These are phyloP conservation scores for Anisognathus igniventris DNA, from an alignment of 2,797 vertebrate genomes.

Conservation along the genomic window DNA sequence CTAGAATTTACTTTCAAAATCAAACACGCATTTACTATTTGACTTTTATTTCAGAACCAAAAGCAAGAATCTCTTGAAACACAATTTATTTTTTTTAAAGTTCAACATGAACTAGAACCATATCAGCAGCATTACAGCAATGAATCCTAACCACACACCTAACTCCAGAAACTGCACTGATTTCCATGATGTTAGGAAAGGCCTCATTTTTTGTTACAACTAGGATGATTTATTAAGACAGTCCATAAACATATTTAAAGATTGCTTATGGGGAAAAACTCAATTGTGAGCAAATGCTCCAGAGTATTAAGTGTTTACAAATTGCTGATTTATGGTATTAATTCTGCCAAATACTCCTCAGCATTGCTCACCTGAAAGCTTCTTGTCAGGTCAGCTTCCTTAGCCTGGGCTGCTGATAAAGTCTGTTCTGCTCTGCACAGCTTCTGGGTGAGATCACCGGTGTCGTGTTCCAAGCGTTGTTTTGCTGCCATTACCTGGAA, in stretches of 20 bases:
- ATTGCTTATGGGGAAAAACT: neutral
- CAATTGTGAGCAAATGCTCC: neutral
- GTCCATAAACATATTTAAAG: neutral
- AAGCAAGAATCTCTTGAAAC: neutral
- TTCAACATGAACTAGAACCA: neutral
- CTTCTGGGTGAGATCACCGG: conserved; percentile 81
- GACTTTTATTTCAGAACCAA: neutral
- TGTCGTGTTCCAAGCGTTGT: conserved; percentile 73
- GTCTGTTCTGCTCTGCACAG: conserved; percentile 78
- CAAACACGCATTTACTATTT: neutral
- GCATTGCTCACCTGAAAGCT: conserved; percentile 76
- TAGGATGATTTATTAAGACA: neutral
- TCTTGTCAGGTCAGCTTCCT: conserved; percentile 80
- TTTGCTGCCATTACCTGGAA: conserved; percentile 77
- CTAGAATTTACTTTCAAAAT: neutral
- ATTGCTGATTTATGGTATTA: neutral
- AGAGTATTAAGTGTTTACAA: neutral
- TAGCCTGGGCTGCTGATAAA: conserved; percentile 72
- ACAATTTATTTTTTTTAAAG: neutral
- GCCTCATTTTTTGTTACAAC: neutral
- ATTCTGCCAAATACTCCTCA: neutral
- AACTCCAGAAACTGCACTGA: neutral
- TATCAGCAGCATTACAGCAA: neutral
- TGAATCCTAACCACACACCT: neutral
- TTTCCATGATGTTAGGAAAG: accelerated